A percentile compares a stretch with the other conserved stretches of the same genome.
Evolutionary conservation across 2,888 invertebrate genomes (phyloP).

Genomic region (Andricus quercusramuli): DNA sequence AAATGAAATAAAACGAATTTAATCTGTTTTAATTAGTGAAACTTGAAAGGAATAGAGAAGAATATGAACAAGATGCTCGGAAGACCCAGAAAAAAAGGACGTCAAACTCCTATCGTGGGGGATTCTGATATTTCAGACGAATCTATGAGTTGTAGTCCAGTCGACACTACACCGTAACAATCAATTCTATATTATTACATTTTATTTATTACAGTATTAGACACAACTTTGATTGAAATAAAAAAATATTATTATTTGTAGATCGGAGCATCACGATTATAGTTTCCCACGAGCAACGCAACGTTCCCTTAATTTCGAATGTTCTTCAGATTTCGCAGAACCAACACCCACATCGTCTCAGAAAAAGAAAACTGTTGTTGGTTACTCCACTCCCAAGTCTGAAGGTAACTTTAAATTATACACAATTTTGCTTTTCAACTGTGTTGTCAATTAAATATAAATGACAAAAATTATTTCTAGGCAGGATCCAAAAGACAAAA

Average conservation of each 20-base stretch:
- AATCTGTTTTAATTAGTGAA: background rate
- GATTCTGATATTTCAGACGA: constrained; percentile 77
- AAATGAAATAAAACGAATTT: too few relatives aligned
- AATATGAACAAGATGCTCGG: constrained; percentile 78
- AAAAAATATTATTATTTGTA: constrained; percentile 48
- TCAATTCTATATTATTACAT: constrained; percentile 17
- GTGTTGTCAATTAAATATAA: background rate
- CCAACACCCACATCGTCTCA: constrained; percentile 71
- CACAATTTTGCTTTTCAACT: background rate
- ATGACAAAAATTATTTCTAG: constrained; percentile 54
- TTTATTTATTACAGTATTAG: background rate
- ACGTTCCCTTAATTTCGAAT: constrained; percentile 68
- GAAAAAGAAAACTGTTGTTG: constrained; percentile 77
- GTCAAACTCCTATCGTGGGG: constrained; percentile 95
- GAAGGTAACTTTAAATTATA: constrained; percentile 64
- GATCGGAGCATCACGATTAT: constrained; percentile 72
- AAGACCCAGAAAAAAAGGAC: constrained; percentile 90
- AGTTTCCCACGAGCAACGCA: constrained; percentile 72
- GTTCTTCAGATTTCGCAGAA: constrained; percentile 72
- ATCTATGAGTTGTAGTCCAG: constrained; percentile 75
- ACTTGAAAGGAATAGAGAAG: background rate
- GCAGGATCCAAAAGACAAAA: constrained; percentile 73
- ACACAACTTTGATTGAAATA: background rate
- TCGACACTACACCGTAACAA: constrained; percentile 69
- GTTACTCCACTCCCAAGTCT: constrained; percentile 76